Conservation (phyloP, 2,113 vertebrate species). For the Alosa alosa region DNA sequence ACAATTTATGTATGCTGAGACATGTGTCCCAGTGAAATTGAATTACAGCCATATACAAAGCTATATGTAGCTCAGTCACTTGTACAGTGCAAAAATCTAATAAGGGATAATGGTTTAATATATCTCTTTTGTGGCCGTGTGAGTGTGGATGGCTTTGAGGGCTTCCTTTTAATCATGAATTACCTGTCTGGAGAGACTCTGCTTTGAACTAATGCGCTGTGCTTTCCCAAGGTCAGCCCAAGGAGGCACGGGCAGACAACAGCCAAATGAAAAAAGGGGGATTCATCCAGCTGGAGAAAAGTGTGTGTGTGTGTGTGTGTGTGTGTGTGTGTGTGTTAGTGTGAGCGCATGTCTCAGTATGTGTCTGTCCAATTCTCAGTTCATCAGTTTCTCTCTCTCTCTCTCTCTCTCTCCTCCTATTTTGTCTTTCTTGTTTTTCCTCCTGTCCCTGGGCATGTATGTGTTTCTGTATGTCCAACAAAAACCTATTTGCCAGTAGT, state of each 20-base stretch:
- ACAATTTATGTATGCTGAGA: neutral
- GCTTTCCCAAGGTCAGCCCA: constrained; percentile 28
- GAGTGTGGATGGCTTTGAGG: constrained; percentile 23
- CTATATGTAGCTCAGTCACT: neutral
- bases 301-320: neutral
- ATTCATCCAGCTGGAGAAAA: constrained; percentile 15
- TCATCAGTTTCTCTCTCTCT: neutral
- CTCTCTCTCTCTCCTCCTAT: neutral
- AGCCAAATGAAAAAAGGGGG: constrained; percentile 27
- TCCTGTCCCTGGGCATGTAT: neutral
- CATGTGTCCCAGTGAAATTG: neutral
- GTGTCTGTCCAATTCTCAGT: no score
- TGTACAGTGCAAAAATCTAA: neutral
- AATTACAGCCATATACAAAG: neutral
- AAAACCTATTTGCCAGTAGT: no score
- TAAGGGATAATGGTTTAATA: neutral
- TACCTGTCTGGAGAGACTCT: constrained; percentile 17
- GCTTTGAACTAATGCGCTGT: constrained; percentile 12
- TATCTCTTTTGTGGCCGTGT: constrained; percentile 16
- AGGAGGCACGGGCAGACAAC: constrained; percentile 22
- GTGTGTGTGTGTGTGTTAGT: constrained; percentile 8
- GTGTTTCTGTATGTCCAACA: neutral
- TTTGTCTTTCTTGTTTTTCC: neutral
- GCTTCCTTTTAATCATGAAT: constrained; percentile 27
- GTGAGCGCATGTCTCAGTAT: neutral